Evolutionary conservation across 2,113 vertebrate genomes (phyloP), one percentile per base, ranked within the genome.

Genomic region (Salvator merianae): DNA sequence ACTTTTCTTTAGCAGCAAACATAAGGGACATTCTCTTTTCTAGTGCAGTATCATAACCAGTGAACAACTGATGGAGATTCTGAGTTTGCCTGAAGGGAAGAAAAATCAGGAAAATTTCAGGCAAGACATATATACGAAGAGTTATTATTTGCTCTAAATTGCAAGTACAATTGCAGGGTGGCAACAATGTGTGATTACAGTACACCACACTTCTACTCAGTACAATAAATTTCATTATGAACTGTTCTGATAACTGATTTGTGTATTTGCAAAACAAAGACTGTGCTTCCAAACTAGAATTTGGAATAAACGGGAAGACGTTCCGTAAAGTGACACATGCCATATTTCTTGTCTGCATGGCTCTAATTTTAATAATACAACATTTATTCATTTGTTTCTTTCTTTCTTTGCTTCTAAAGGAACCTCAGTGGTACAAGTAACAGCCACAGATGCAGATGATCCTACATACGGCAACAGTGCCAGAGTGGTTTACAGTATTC

Each of bases 391-490:
- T 50, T 53, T 59, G 63, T 73, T n/a, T n/a, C n/a, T n/a, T n/a
- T n/a, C n/a, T n/a, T n/a, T n/a, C n/a, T n/a, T n/a, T n/a, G n/a
- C n/a, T 93, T 86, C 81, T 62, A 40, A 94, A 99, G 98, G 98
- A 93, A 99, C 98, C 26, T 98, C 97, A 84, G 98, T 99, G 78
- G 96, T 99, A 87, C 98, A 99, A 93, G 98, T 99, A 93, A 98
- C 97, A 69, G 98, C 98, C 18, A 99, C 98, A 0, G 98, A 99
- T 91, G 98, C 98, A 1, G 98, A 99, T 83, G 98, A 99, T 84
- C 98, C 98, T 18, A 99, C 98, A 0, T 99, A 99, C 0, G 98
- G 98, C 74, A 99, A 98, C 95, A 99, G 98, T 0, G 98, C 98
- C 89, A 96, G 98, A 73, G 98, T 99, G 80, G 96, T 99, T 75